Evolutionary conservation across 2,113 vertebrate genomes (phyloP), one percentile per base, ranked within the genome.

Genomic region (Candoia aspera): DNA sequence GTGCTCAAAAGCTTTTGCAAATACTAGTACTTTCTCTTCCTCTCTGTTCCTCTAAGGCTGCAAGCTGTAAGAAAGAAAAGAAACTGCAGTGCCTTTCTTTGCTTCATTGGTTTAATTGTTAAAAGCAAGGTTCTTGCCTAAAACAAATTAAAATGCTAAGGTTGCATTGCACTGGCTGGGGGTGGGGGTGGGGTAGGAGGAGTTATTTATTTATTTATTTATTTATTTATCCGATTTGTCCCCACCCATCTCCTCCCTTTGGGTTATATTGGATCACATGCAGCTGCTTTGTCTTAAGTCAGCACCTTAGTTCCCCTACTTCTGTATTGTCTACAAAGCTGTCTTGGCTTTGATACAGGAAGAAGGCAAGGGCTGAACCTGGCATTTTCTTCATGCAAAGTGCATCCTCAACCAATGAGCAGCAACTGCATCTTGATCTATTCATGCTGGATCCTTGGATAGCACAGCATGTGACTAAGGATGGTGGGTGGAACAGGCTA

Each of bases 1-100:
- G 24, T 85, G 58, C 90, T 91, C 37, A 24, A 33, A 91, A 53
- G 83, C 90, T 84, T 86, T 86, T 86, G 8, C 11, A 24, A 90
- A 46, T 19, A 26, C 2, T 26, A 0, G 4, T 19, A 73, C 19
- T 46, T 19, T 60, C 9, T 58, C 19, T 87, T 5, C 37, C 37
- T 88, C 8, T 58, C 8, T 42, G 21, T 55, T 54, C 88, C 60
- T 64, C 4, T 6, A 73, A 53, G 15, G 29, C 49, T 24, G n/a
- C n/a, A 83, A 37, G 53, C 33, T 73, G 84, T 23, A 86, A 49
- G 49, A 54, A 86, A 54, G 49, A 29, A 53, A 55, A 26, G 26
- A 86, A 53, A 86, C 42, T 54, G 84, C 46, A 53, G 26, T n/a
- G 26, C 24, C 6, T 26, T 53, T 11, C 13, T 54, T 86, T 53